Conservation (phyloP, 2,113 vertebrate genomes). For the Dermatemys mawii region DNA sequence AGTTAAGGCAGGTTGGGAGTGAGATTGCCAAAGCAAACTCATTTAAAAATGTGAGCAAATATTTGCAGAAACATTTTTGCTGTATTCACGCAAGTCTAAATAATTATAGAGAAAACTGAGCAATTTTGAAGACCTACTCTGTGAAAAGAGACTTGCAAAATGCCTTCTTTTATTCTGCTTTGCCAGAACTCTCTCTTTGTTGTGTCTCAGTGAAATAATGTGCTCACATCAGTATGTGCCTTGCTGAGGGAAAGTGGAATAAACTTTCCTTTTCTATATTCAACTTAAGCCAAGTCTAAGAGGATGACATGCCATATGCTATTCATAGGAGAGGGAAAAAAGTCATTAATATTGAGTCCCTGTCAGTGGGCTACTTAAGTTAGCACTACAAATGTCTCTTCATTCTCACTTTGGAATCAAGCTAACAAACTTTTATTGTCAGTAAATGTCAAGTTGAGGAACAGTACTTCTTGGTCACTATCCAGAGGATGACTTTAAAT, state of each 20-base stretch:
- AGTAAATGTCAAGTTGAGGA: background rate
- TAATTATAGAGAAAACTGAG: background rate
- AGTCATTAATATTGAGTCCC: background rate
- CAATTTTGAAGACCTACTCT: background rate
- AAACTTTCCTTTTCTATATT: background rate
- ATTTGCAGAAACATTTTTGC: background rate
- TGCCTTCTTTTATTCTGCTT: background rate
- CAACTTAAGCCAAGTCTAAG: background rate
- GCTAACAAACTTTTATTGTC: background rate
- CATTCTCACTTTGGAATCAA: background rate
- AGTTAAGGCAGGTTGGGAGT: background rate
- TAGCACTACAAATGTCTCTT: background rate
- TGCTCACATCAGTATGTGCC: background rate
- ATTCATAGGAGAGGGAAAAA: background rate
- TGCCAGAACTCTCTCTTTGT: background rate
- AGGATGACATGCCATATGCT: background rate
- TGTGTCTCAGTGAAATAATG: slow-evolving; percentile 2
- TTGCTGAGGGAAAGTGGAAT: background rate
- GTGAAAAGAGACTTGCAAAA: background rate
- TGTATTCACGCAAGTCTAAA: background rate
- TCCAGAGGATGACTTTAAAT: background rate
- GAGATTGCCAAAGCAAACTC: background rate
- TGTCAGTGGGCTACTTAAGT: background rate
- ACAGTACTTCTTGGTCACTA: background rate
- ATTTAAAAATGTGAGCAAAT: background rate